phyloP scores from a whole-genome alignment of 30 jellyfish, hydroid and myxozoan genomes.

The Chironex yamaguchii region DNA sequence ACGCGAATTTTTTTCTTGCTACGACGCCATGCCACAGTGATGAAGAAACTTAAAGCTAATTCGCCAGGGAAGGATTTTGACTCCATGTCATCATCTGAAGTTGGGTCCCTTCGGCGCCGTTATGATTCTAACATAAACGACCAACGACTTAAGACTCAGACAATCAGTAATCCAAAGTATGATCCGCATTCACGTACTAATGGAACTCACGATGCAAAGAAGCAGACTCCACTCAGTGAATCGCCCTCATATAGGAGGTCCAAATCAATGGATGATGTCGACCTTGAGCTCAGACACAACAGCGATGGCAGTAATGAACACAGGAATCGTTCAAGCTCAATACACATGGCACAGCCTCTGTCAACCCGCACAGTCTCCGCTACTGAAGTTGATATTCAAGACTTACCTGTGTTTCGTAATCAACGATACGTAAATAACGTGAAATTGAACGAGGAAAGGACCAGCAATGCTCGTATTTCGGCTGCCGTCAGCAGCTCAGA shows the following conservation, averaged over 20 bases:
- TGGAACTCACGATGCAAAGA: too few relatives aligned
- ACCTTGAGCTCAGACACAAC: background rate
- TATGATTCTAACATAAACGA: background rate
- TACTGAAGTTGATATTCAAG: background rate
- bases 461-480: background rate
- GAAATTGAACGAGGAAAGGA: background rate
- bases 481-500: background rate
- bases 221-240: background rate
- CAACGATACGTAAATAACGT: background rate
- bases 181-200: too few relatives aligned
- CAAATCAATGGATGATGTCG: background rate
- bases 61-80: background rate
- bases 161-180: background rate
- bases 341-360: background rate
- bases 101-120: background rate
- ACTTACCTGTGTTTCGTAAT: background rate
- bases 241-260: background rate
- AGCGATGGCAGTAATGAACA: background rate
- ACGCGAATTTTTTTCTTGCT: slow-evolving; percentile 70
- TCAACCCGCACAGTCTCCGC: background rate
- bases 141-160: background rate
- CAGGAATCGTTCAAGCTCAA: background rate
- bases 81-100: background rate
- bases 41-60: slow-evolving; percentile 14
- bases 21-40: slow-evolving; percentile 72